Evolutionary conservation across 2,113 vertebrate genomes (phyloP).

Genomic region (Puntigrus tetrazona): DNA sequence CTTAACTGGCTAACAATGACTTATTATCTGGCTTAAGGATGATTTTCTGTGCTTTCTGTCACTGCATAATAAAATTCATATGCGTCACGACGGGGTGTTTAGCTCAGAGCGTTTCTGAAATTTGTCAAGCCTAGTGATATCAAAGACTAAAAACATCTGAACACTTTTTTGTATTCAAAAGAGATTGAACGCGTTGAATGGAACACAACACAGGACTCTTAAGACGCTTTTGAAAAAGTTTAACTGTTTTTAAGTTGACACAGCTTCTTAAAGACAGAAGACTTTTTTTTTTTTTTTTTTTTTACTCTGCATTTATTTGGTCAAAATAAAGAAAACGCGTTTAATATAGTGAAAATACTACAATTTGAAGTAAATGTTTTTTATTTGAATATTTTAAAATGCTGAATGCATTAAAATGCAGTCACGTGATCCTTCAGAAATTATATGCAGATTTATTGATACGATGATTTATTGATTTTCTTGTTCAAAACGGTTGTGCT

Average conservation of each 20-base stretch:
- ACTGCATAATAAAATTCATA: neutral
- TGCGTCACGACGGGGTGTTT: neutral
- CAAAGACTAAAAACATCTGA: conserved; percentile 1
- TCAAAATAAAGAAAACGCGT: neutral
- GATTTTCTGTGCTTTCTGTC: conserved; percentile 25
- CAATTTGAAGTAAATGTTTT: neutral
- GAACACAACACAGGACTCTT: neutral
- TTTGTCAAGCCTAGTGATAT: neutral
- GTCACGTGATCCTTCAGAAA: neutral
- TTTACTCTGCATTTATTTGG: neutral
- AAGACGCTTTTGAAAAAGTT: neutral
- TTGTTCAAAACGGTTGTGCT: neutral
- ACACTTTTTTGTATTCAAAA: neutral
- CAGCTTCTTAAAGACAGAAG: neutral
- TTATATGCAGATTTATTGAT: no score
- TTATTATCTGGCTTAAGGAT: conserved; percentile 25
- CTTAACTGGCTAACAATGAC: conserved; percentile 18
- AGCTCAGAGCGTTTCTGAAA: neutral
- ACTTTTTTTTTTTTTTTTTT: neutral
- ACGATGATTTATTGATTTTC: neutral
- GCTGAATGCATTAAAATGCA: no score
- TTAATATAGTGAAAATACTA: neutral
- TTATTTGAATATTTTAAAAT: neutral
- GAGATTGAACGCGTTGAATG: neutral
- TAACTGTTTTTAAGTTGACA: neutral